phyloP scores from a whole-genome alignment of 2,888 invertebrate genomes.

The Watsonalla binaria region DNA sequence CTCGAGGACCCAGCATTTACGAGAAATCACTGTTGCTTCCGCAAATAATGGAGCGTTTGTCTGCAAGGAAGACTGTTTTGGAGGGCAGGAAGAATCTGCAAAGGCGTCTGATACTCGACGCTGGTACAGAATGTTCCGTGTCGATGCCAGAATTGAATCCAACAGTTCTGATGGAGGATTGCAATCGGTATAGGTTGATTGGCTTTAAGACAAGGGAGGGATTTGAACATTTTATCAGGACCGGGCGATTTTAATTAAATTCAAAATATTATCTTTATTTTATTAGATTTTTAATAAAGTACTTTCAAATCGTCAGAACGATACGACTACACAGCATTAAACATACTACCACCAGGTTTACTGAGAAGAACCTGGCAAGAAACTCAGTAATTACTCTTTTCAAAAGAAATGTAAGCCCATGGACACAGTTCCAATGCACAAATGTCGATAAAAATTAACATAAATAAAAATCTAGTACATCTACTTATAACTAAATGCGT shows the following conservation, averaged over 20 bases:
- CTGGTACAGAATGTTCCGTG: slow-evolving; percentile 2
- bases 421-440: no score
- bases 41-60: slow-evolving; percentile 31
- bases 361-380: no score
- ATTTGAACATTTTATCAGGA: slow-evolving; percentile 14
- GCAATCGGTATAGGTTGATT: slow-evolving; percentile 30
- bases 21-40: slow-evolving; percentile 37
- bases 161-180: slow-evolving; percentile 27
- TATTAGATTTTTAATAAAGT: no score
- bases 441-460: no score
- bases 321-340: no score
- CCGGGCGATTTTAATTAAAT: slow-evolving; percentile 8
- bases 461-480: no score
- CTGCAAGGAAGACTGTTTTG: slow-evolving; percentile 11
- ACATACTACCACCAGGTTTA: no score
- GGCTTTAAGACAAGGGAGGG: slow-evolving; percentile 11
- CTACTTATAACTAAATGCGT: no score
- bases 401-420: no score
- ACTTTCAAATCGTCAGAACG: no score
- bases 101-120: slow-evolving; percentile 16
- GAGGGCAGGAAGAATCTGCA: slow-evolving; percentile 10
- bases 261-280: no score
- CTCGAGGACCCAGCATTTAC: slow-evolving; percentile 33
- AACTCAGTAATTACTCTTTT: no score
- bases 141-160: slow-evolving; percentile 12